Evolutionary conservation across 2,113 vertebrate genomes (phyloP), one percentile per base, ranked within the genome.

Genomic region (Poicephalus gulielmi): DNA sequence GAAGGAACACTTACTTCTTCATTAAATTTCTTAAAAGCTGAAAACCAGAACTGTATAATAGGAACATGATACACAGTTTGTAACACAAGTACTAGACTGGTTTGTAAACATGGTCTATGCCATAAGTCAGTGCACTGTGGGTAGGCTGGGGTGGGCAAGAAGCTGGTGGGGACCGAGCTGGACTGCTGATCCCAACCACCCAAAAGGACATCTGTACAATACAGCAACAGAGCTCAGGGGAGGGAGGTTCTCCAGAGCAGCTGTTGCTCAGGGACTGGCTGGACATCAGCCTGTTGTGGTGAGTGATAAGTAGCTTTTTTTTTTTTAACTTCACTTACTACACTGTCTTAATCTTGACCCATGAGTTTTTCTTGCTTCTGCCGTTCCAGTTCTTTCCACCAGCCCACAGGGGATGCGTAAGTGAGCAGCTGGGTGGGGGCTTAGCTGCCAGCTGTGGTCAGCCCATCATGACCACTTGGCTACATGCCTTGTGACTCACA

Each of bases 391-490:
- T 14, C 19, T 76, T 31, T 8, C 13, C 12, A 16, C 14, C 2
- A 13, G 1, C 3, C 18, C 39, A 30, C 0, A 1, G 10, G 18
- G 12, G 11, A 2, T 20, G 31, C 2, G 12, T 9, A 3, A 0
- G 17, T 19, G 53, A 63, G n/a, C 1, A 17, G 44, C 71, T 33
- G n/a, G 16, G 4, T 20, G 47, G 27, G 63, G 11, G 7, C 50
- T 33, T 2, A 0, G 24, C 28, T 35, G 57, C 30, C 47, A 13
- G 5, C 59, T 0, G 0, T 24, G 23, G 46, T 62, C 62, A 33
- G 55, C 5, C 60, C 0, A 0, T 9, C 31, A n/a, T 24, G 69
- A 9, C 22, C 62, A 8, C 50, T 20, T 15, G 35, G 13, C 52
- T 41, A 31, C 3, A 0, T 4, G 63, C 37, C 22, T 19, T 6